phyloP scores from a whole-genome alignment of 53 echinoderm and acorn worm genomes.

The Zoroaster sp. region DNA sequence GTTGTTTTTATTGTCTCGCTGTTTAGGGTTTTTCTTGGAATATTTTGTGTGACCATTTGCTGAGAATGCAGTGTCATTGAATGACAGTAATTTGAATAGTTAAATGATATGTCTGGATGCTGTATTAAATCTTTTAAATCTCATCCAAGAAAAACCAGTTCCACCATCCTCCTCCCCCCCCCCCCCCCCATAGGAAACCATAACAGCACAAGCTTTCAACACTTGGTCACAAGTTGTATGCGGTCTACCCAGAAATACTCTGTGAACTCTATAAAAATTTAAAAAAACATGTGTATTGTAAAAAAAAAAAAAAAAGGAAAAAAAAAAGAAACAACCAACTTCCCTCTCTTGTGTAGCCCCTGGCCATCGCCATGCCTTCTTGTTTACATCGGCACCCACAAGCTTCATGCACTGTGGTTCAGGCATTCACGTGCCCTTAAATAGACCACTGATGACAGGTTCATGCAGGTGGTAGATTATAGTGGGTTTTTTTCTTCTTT shows the following conservation, averaged over 20 bases:
- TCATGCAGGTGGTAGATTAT: slow-evolving; percentile 13
- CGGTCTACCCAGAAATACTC: neutral
- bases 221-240: slow-evolving; percentile 27
- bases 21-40: slow-evolving; percentile 17
- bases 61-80: neutral
- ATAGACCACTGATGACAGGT: slow-evolving; percentile 19
- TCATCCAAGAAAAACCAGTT: neutral
- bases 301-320: neutral
- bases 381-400: slow-evolving; percentile 27
- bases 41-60: neutral
- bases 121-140: neutral
- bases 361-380: slow-evolving; percentile 34
- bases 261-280: slow-evolving; percentile 28
- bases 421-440: neutral
- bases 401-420: no score
- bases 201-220: slow-evolving; percentile 14
- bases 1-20: no score
- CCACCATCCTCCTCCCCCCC: neutral
- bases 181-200: neutral
- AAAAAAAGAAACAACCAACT: neutral
- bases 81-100: neutral
- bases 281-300: slow-evolving; percentile 1
- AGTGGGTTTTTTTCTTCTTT: neutral
- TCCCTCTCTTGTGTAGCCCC: slow-evolving; percentile 13
- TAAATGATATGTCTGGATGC: neutral